Evolutionary conservation across 2,113 vertebrate species (phyloP), one percentile per base, ranked within the genome.

Genomic region (Sphaerodactylus townsendi): DNA sequence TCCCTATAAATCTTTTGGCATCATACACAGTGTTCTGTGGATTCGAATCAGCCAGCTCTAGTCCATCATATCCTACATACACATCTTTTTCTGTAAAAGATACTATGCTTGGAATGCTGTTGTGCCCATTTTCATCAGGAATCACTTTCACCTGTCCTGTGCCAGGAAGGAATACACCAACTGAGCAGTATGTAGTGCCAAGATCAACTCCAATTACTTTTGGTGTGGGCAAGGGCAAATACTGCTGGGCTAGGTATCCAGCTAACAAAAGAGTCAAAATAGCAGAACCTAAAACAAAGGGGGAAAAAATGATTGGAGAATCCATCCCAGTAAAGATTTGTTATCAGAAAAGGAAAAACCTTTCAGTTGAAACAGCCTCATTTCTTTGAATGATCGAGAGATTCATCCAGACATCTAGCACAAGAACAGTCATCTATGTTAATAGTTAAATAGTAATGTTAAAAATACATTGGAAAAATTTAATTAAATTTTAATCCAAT

Each of bases 1-100:
- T 99, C 59, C 99, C 99, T 59, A 99, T 99, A 92, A 99, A 99
- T 80, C 99, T 96, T 95, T 99, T 99, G 62, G 98, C 97, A 50
- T 99, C 99, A 33, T 99, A 99, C 21, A 99, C 94, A 44, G 99
- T 99, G 92, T 98, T 99, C 59, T 98, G 97, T 1, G 97, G 98
- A 89, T 97, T 96, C 56, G 94, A 93, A 93, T 99, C 97, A 0
- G 97, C 97, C 89, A 98, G 90, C 2, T 99, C 97, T 81, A 97
- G 95, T 19, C 96, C 98, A 25, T 98, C 97, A 9, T 99, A 97
- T 0, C 99, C 99, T 13, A 94, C 95, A 9, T 96, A 93, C 0
- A 99, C 95, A 2, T 93, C 96, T 0, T 46, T 66, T 41, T 89
- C 62, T 0, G 97, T 98, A 93, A 99, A 99, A 1, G 98, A 97